Evolutionary conservation across 2,797 vertebrate species (phyloP), one percentile per base, ranked within the genome.

Genomic region (Enteromius unitaeniatus): DNA sequence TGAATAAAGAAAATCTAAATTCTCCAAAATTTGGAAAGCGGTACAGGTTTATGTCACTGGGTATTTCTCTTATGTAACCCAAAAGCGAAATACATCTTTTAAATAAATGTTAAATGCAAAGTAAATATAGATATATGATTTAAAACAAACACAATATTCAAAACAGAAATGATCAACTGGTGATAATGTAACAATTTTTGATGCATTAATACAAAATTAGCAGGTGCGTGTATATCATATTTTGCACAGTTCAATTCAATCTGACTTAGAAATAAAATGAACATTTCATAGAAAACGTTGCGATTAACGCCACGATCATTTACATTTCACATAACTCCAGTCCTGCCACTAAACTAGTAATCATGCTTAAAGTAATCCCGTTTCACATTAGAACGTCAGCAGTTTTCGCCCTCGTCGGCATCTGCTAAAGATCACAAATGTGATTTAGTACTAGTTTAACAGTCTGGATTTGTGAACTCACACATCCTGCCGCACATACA

Each of bases 401-500:
- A 82, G 26, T 37, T 79, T 68, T n/a, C 19, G 3, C 3, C 26
- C 1, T 21, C 19, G 0, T 23, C 21, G 8, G 28, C 53, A 49
- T 62, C 28, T 11, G 34, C 65, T 26, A 45, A 65, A 47, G 21
- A 51, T 74, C 70, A 42, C 60, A n/a, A 11, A 81, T 10, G 72
- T 67, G 72, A 67, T 74, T 53, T 49, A 75, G 47, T 1, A 21
- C 58, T 40, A 67, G 70, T 74, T 51, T 47, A 68, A 49, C 58
- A 19, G 72, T 51, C 60, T 13, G 77, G 55, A 77, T 77, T 85
- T 73, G 73, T 67, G 55, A 3, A 55, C 23, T 81, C 37, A 81
- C 64, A 85, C 60, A 10, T 55, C 74, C 78, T 89, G 83, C 89
- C 89, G 88, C 92, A 91, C 91, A 75, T 31, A n/a, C 15, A 28